Evolutionary conservation across 2,888 invertebrate genomes (phyloP).

Genomic region (Dicroscelio sp.): DNA sequence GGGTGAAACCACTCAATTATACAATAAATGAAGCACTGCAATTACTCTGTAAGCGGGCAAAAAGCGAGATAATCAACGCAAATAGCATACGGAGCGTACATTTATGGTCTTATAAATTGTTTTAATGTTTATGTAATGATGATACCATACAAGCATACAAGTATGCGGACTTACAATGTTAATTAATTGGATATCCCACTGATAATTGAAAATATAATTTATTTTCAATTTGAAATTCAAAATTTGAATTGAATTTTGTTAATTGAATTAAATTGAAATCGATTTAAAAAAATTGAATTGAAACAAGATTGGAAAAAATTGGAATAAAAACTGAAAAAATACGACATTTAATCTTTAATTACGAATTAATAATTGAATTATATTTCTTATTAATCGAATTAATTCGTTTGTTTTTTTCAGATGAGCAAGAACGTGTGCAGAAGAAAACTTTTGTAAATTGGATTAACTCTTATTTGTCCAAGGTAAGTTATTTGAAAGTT

Average conservation of each 20-base stretch:
- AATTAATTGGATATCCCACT: no score
- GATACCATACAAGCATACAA: no score
- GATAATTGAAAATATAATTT: no score
- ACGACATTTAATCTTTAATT: no score
- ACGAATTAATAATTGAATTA: no score
- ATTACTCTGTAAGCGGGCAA: constrained; percentile 39
- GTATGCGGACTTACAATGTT: no score
- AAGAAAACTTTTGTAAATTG: constrained; percentile 99
- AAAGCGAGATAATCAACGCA: constrained; percentile 53
- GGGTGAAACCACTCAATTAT: constrained; percentile 52
- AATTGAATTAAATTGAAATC: no score
- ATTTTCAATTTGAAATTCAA: no score
- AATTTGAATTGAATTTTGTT: no score
- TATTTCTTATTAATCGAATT: background rate
- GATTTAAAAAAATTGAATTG: no score
- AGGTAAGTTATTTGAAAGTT: constrained; percentile 93
- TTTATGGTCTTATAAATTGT: constrained; percentile 41
- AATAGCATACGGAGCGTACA: constrained; percentile 62
- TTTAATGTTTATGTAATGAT: constrained; percentile 21
- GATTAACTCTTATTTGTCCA: constrained; percentile 99
- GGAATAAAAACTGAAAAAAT: no score
- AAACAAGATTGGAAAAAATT: no score
- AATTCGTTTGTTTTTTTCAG: constrained; percentile 92
- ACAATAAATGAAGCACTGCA: constrained; percentile 57
- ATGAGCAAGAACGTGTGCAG: constrained; percentile 99